Evolutionary conservation across 2,113 vertebrate genomes (phyloP), one percentile per base, ranked within the genome.

Genomic region (Alethe castanea): DNA sequence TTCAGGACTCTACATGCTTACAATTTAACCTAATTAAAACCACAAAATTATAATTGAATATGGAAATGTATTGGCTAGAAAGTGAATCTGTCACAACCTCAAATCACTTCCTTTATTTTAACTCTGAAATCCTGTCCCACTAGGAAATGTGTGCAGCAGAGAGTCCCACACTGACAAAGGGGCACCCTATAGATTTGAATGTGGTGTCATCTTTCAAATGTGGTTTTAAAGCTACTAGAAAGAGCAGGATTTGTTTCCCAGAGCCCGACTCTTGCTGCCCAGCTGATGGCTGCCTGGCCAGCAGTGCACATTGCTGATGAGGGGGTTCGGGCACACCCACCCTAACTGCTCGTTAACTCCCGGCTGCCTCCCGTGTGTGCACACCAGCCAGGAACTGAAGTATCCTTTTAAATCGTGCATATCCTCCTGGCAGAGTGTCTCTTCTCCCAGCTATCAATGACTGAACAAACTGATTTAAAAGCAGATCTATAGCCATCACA

Each of bases 191-290:
- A 52, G 19, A 29, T 83, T 50, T 56, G 56, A 67, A 56, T 9
- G 14, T 23, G 12, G 15, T 13, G 12, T 25, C 59, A 40, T 38
- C 33, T 50, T 78, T 67, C 4, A 72, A 72, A 61, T 19, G 26
- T 14, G 56, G 19, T 11, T 56, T 66, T 59, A 65, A 70, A 70
- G 42, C 25, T 35, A 11, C 40, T 9, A 36, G 48, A 0, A 3
- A 5, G 29, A 11, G 36, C 6, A 2, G 17, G 40, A 54, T 61
- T n/a, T 66, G 59, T 18, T 60, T 35, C 18, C 36, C 0, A 0
- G 19, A 56, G 17, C 23, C 26, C 0, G 0, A 6, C 13, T 44
- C 33, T 11, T 33, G 40, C 73, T 7, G 14, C 35, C 28, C 45
- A 59, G 36, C 47, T 5, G 33, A 23, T 47, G 48, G 42, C 62